A percentile compares a stretch with the other conserved stretches of the same genome.
Evolutionary conservation across 1,140 invertebrate genomes (phyloP).

Genomic region (Drosophila paulistorum): DNA sequence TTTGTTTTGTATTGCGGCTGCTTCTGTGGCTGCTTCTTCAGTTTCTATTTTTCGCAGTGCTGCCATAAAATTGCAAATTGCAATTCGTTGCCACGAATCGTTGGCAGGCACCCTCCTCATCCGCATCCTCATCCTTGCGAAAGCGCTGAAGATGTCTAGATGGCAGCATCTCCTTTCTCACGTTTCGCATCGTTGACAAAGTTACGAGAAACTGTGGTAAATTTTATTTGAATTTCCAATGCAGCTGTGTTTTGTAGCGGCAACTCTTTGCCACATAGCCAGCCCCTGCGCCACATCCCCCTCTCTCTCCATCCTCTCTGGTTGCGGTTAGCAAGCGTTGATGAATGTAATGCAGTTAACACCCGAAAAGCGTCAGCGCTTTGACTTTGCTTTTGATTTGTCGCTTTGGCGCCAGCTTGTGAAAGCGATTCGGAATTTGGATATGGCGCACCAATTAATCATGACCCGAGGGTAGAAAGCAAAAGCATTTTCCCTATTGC

Average conservation of each 20-base stretch:
- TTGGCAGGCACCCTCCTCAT: constrained; percentile 42
- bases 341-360: constrained; percentile 81
- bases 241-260: constrained; percentile 30
- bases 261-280: constrained; percentile 21
- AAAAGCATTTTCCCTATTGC: neutral
- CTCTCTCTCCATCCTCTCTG: neutral
- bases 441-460: constrained; percentile 65
- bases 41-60: constrained; percentile 54
- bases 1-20: constrained; percentile 76
- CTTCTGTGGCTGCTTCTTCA: constrained; percentile 38
- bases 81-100: constrained; percentile 74
- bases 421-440: constrained; percentile 20
- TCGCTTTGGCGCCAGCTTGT: constrained; percentile 44
- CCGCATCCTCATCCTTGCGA: neutral
- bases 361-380: constrained; percentile 54
- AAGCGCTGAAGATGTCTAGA: constrained; percentile 11
- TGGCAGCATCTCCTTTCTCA: constrained; percentile 23
- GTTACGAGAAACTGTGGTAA: constrained; percentile 79
- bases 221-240: constrained; percentile 80
- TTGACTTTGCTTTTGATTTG: constrained; percentile 61
- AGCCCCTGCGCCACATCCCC: constrained; percentile 30
- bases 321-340: constrained; percentile 75
- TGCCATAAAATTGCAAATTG: constrained; percentile 82
- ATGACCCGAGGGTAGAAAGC: constrained; percentile 29
- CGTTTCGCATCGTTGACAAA: constrained; percentile 80